Base-by-base conservation (phyloP, 2,797 vertebrate species). In the Serranus cabrilla region DNA sequence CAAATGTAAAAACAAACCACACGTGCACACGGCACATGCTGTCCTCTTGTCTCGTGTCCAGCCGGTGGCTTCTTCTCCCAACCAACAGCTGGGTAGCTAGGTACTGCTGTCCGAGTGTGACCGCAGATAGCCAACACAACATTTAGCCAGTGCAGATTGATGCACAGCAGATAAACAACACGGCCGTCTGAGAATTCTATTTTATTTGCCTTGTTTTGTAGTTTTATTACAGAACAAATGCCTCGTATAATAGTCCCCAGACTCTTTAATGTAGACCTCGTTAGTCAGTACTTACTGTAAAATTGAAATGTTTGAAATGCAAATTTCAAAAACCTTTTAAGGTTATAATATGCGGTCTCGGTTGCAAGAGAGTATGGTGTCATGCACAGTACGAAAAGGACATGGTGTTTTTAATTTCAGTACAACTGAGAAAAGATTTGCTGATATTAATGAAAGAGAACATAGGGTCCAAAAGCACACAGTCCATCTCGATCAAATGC, bases 251-350 rank as follows among this genome's bases (percentile, higher is more conserved):
- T n/a, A 31, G 3, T 11, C 42, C 45, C 45, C 17, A 6, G 11
- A 6, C 0, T 49, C 25, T 40, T 23, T 3, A 25, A 4, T 56
- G 5, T 3, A 18, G 14, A 52, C 25, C 0, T 47, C 49, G 11
- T 4, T 40, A 37, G 27, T 37, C 20, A 13, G 2, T 46, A 37
- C 7, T 37, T 37, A 34, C 34, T 34, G 6, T 6, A n/a, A 50
- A 10, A 54, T 45, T 39, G 12, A 69, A 39, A 69, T 7, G 20
- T 47, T 34, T 2, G n/a, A n/a, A 45, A 49, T 56, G 14, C 20
- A 51, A 27, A 49, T 59, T 40, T 12, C 9, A 60, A 43, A 60
- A 43, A 71, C 20, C 25, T 52, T 42, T 42, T 5, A 39, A 68
- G 16, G 8, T 20, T 17, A 20, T n/a, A 45, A 21, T 40, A 18